These are phyloP conservation scores for Gambusia holbrooki DNA, from an alignment of 2,113 vertebrate genomes.

Conservation along the genomic window DNA sequence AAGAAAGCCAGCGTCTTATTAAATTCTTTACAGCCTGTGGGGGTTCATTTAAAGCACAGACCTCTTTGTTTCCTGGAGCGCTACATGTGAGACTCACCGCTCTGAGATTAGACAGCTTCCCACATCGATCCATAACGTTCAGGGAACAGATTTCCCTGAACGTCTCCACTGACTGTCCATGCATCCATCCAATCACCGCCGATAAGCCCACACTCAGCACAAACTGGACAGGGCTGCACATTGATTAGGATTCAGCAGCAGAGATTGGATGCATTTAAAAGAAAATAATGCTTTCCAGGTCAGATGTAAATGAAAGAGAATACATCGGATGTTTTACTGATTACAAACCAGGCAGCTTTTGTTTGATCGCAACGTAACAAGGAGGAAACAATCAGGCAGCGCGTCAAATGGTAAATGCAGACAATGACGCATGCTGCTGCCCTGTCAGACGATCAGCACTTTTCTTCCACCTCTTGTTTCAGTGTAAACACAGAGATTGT, in stretches of 20 bases:
- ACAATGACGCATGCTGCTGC: conserved; percentile 38
- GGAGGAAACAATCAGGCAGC: neutral
- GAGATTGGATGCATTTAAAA: neutral
- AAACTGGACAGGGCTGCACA: conserved; percentile 4
- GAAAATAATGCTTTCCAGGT: neutral
- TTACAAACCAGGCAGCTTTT: conserved; percentile 8
- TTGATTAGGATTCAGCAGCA: conserved; percentile 21
- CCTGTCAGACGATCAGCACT: conserved; percentile 45
- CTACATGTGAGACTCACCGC: conserved; percentile 62
- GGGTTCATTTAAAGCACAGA: conserved; percentile 10
- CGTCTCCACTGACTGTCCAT: conserved; percentile 8
- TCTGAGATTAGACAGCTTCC: conserved; percentile 69
- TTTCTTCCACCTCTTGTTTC: conserved; percentile 42
- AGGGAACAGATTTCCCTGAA: conserved; percentile 37
- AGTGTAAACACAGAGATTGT: conserved; percentile 49
- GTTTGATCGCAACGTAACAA: conserved; percentile 14
- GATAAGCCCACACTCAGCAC: conserved; percentile 22
- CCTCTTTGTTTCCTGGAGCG: conserved; percentile 66
- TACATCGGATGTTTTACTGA: conserved; percentile 1
- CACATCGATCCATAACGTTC: conserved; percentile 54
- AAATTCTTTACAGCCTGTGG: conserved; percentile 49
- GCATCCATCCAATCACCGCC: conserved; percentile 6
- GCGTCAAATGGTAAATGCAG: conserved; percentile 41
- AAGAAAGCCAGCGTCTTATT: conserved; percentile 51
- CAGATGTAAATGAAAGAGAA: neutral